Conservation (phyloP, 2,888 invertebrate species). For the Melanchra persicariae region DNA sequence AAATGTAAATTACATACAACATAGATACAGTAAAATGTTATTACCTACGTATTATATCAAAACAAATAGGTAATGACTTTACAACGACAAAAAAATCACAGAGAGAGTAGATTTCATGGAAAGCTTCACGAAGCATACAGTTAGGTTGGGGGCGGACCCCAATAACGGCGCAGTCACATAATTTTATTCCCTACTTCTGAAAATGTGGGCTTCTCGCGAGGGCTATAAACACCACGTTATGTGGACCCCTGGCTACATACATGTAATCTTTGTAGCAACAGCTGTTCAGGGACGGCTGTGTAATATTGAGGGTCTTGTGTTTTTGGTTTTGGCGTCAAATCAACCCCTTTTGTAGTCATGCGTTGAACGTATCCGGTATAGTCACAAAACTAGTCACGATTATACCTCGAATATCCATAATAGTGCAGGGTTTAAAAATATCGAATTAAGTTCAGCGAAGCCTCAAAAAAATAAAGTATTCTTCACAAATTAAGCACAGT, state of each 20-base stretch:
- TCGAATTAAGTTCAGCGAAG: slow-evolving; percentile 46
- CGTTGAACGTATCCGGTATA: slow-evolving; percentile 42
- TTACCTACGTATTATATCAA: slow-evolving; percentile 5
- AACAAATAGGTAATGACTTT: slow-evolving; percentile 19
- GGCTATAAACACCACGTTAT: slow-evolving; percentile 68
- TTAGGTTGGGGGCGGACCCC: slow-evolving; percentile 54
- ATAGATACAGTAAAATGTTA: slow-evolving; percentile 7
- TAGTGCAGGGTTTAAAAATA: slow-evolving; percentile 14
- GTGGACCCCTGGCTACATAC: slow-evolving; percentile 55
- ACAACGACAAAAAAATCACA: slow-evolving; percentile 23
- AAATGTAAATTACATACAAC: slow-evolving; percentile 4
- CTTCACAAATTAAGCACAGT: slow-evolving; percentile 39
- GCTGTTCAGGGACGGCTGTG: slow-evolving; percentile 52
- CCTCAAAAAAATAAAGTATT: slow-evolving; percentile 41
- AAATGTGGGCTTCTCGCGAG: slow-evolving; percentile 66
- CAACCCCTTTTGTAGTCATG: slow-evolving; percentile 67
- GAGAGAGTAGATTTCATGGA: slow-evolving; percentile 27
- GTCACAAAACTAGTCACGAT: slow-evolving; percentile 36
- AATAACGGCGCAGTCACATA: slow-evolving; percentile 59
- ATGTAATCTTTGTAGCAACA: slow-evolving; percentile 47
- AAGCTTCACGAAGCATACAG: slow-evolving; percentile 28
- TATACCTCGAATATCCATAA: slow-evolving; percentile 9
- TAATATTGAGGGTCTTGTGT: slow-evolving; percentile 59
- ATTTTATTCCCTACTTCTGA: slow-evolving; percentile 70
- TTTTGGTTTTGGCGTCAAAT: slow-evolving; percentile 62